Conservation (phyloP, 2,888 invertebrate genomes). For the Hypercompe scribonia region DNA sequence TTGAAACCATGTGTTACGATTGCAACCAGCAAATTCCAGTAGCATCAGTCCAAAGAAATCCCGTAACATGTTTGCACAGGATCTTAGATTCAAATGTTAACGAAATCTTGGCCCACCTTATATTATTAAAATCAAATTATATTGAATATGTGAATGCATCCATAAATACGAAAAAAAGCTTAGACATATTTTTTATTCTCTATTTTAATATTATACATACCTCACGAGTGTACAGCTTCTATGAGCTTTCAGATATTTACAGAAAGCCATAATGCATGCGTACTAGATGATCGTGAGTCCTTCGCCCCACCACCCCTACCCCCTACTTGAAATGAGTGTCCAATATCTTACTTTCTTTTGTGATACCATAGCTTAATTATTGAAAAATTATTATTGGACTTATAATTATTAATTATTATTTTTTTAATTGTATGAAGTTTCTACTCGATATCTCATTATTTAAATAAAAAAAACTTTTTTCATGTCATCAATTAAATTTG, state of each 20-base stretch:
- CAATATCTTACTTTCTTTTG: background rate
- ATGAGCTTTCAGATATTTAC: slow-evolving; percentile 65
- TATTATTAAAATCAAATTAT: background rate
- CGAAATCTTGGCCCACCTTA: no score
- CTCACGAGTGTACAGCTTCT: slow-evolving; percentile 72
- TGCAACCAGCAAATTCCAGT: no score
- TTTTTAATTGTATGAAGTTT: background rate
- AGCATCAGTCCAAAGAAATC: no score
- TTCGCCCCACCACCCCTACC: background rate
- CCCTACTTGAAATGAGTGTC: background rate
- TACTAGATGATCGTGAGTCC: slow-evolving; percentile 55
- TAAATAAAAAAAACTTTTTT: background rate
- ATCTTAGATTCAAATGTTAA: no score
- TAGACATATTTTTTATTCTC: background rate
- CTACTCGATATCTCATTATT: background rate
- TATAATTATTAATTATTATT: background rate
- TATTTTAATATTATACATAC: background rate
- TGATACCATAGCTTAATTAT: background rate
- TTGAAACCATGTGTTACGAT: no score
- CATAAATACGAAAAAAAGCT: background rate
- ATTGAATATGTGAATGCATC: background rate
- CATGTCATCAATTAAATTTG: background rate
- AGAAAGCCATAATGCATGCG: slow-evolving; percentile 75
- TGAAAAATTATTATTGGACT: background rate
- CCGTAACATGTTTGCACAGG: no score